phyloP scores from a whole-genome alignment of 2,113 vertebrate genomes.

The Cathartes aura region DNA sequence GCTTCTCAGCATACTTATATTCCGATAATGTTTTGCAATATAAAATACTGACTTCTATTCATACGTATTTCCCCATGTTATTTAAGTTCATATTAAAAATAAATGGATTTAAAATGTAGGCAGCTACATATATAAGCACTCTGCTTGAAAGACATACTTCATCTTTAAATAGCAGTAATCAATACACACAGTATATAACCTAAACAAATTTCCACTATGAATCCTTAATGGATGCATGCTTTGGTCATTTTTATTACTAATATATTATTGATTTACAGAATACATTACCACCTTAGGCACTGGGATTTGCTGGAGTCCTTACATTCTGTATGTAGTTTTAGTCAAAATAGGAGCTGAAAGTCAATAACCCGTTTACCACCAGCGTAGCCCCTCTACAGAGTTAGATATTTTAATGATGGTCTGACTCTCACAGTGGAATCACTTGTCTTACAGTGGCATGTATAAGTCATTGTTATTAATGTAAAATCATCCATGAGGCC shows the following conservation, averaged over 20 bases:
- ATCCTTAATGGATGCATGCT: slow-evolving; percentile 52
- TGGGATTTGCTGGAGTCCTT: slow-evolving; percentile 41
- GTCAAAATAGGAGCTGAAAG: slow-evolving; percentile 53
- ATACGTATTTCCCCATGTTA: background rate
- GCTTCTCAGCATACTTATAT: background rate
- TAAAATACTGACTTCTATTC: background rate
- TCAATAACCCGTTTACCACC: slow-evolving; percentile 69
- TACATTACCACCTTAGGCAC: slow-evolving; percentile 36
- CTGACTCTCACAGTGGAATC: background rate
- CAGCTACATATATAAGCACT: slow-evolving; percentile 36
- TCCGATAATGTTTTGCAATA: background rate
- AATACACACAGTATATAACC: slow-evolving; percentile 29
- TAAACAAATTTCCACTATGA: slow-evolving; percentile 68
- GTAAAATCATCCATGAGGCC: slow-evolving; percentile 32
- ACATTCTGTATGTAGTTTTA: slow-evolving; percentile 33
- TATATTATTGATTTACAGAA: slow-evolving; percentile 66
- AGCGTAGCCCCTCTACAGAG: background rate
- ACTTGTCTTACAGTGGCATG: slow-evolving; percentile 18
- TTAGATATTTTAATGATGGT: slow-evolving; percentile 35
- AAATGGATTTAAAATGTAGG: slow-evolving; percentile 39
- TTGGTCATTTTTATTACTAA: slow-evolving; percentile 70
- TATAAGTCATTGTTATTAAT: slow-evolving; percentile 38
- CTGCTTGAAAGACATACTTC: slow-evolving; percentile 38
- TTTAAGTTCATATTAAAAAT: slow-evolving; percentile 53
- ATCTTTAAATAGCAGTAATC: slow-evolving; percentile 62